A percentile compares a stretch with the other conserved stretches of the same genome.
These are phyloP conservation scores for Eubasilissa splendida DNA, from an alignment of 2,888 invertebrate species.

Conservation along the genomic window DNA sequence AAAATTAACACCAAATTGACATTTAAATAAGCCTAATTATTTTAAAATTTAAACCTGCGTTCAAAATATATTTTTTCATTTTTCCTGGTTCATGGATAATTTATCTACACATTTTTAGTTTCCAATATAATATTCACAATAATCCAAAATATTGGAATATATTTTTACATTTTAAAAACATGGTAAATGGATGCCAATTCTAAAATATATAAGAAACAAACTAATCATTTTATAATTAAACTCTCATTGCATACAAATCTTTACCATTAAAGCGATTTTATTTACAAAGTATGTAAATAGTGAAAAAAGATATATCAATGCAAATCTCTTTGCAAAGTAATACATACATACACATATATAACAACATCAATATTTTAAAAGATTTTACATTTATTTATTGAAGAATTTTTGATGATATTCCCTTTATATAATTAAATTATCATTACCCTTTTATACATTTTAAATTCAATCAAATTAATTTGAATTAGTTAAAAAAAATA, in stretches of 20 bases:
- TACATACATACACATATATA: neutral
- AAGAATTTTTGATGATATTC: no score
- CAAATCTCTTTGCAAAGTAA: slow-evolving; percentile 9
- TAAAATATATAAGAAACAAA: slow-evolving; percentile 46
- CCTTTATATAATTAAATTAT: no score
- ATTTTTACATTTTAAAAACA: slow-evolving; percentile 55
- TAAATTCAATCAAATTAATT: no score
- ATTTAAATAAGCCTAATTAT: neutral
- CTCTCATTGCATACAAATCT: slow-evolving; percentile 22
- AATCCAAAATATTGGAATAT: slow-evolving; percentile 58
- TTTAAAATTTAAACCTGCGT: slow-evolving; percentile 17
- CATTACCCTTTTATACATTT: neutral
- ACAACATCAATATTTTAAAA: no score
- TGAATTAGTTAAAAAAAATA: no score
- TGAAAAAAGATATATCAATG: slow-evolving; percentile 10
- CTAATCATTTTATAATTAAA: slow-evolving; percentile 33
- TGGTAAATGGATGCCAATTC: slow-evolving; percentile 57
- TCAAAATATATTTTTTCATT: neutral
- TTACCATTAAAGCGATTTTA: slow-evolving; percentile 20
- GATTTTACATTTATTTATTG: no score
- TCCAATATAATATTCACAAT: slow-evolving; percentile 4
- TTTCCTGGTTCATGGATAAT: neutral
- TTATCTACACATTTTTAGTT: neutral
- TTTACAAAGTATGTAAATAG: slow-evolving; percentile 19
- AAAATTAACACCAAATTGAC: slow-evolving; percentile 4